Base-by-base conservation (phyloP, 2,113 vertebrate genomes). In the Seriola aureovittata region DNA sequence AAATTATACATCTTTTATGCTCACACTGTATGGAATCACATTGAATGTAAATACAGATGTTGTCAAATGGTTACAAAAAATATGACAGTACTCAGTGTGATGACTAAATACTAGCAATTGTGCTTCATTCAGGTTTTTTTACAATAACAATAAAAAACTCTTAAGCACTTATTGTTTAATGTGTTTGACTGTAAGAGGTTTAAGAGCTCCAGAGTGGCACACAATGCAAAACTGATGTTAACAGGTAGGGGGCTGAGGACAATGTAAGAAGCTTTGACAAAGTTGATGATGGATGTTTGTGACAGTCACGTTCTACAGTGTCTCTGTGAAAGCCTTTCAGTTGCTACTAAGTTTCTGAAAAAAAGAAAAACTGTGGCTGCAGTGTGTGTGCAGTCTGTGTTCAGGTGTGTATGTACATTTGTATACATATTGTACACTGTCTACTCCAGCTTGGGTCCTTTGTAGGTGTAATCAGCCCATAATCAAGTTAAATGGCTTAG, bases 401-500 rank as follows among this genome's bases (percentile, higher is more conserved):
- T 1, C n/a, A 40, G 5, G 60, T 50, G 65, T 78, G 64, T 70
- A 40, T 73, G 57, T 75, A 6, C 50, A 8, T 76, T 50, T 71
- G 42, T 40, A 11, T 59, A 25, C 36, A 36, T 55, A n/a, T n/a
- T 55, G 36, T 21, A 50, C 9, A 32, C 46, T 3, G 29, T 57
- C n/a, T 36, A 32, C 79, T 74, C 34, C 65, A 60, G 71, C 36
- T 42, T 75, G 36, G 34, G 36, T 40, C 25, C 59, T 17, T 63
- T 70, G 66, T 69, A 32, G 63, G 29, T 1, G 44, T 72, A 82
- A 72, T 77, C 58, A 78, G 42, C 34, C 42, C 44, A 25, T 73
- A 62, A 81, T 88, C 25, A 85, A 68, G 25, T 32, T 42, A 85
- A 88, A 14, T 63, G 79, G 65, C 46, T 82, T 36, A 29, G 29